Percentiles rank a stretch among this genome's conserved stretches.
These are phyloP conservation scores for Phrynosoma platyrhinos DNA, from an alignment of 2,113 vertebrate species.

Conservation along the genomic window DNA sequence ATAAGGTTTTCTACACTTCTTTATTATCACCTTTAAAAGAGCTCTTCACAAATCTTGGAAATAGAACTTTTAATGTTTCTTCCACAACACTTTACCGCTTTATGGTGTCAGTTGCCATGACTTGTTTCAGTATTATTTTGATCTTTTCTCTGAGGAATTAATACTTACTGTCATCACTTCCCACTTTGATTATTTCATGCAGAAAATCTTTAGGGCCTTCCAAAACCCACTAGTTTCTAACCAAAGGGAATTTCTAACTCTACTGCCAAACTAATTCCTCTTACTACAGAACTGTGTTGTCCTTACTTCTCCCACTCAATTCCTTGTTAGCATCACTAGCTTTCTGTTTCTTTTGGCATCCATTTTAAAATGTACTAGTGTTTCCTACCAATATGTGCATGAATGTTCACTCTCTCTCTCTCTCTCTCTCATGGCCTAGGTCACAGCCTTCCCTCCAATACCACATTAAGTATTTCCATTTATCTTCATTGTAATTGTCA, in stretches of 20 bases:
- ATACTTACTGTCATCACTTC: slow-evolving; percentile 18
- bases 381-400: neutral
- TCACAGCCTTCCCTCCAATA: neutral
- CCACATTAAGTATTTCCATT: neutral
- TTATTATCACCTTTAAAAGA: neutral
- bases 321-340: neutral
- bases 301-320: slow-evolving; percentile 16
- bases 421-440: neutral
- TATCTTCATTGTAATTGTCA: neutral
- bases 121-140: slow-evolving; percentile 15
- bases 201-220: slow-evolving; percentile 1
- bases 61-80: neutral
- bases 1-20: neutral
- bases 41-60: neutral
- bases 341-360: neutral
- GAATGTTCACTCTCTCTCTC: neutral
- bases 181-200: slow-evolving; percentile 14
- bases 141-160: slow-evolving; percentile 29
- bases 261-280: slow-evolving; percentile 25
- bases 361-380: neutral
- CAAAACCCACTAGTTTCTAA: slow-evolving; percentile 7
- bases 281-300: slow-evolving; percentile 13
- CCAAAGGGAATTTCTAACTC: slow-evolving; percentile 25
- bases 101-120: neutral
- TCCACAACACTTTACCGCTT: neutral